A percentile compares a stretch with the other conserved stretches of the same genome.
phyloP scores from a whole-genome alignment of 2,113 vertebrate species.

The Epinephelus lanceolatus region DNA sequence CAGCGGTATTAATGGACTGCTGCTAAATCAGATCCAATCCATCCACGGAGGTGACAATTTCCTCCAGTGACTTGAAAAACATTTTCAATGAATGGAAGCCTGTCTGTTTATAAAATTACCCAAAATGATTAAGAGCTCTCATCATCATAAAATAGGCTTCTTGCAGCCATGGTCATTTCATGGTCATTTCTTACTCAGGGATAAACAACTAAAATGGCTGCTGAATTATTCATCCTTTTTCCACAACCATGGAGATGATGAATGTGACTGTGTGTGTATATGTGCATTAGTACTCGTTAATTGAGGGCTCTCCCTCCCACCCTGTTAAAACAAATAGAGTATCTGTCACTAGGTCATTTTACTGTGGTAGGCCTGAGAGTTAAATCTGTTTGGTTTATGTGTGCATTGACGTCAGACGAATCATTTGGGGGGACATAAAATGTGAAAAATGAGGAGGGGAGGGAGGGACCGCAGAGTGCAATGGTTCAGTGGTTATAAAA shows the following conservation, averaged over 20 bases:
- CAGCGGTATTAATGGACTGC: conserved; percentile 15
- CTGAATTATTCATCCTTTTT: conserved; percentile 73
- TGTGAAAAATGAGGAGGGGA: conserved; percentile 61
- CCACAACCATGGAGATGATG: conserved; percentile 55
- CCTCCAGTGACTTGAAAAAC: conserved; percentile 37
- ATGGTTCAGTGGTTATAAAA: conserved; percentile 42
- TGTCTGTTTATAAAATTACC: conserved; percentile 40
- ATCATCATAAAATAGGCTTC: conserved; percentile 54
- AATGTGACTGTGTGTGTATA: conserved; percentile 45
- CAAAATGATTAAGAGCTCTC: conserved; percentile 53
- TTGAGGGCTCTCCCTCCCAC: conserved; percentile 12
- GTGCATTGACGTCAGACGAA: conserved; percentile 67
- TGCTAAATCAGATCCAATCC: conserved; percentile 37
- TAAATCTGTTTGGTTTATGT: conserved; percentile 69
- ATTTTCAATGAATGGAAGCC: conserved; percentile 29
- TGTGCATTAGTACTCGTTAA: conserved; percentile 53
- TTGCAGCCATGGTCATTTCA: conserved; percentile 55
- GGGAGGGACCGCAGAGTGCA: conserved; percentile 43
- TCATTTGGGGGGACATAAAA: conserved; percentile 65
- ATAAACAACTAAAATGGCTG: conserved; percentile 67
- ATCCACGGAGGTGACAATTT: conserved; percentile 33
- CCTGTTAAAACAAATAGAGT: conserved; percentile 58
- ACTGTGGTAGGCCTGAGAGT: conserved; percentile 62
- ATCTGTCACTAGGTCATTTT: conserved; percentile 64
- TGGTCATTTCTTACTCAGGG: conserved; percentile 44